phyloP scores from a whole-genome alignment of 2,888 invertebrate genomes.

The Keiferia lycopersicella region DNA sequence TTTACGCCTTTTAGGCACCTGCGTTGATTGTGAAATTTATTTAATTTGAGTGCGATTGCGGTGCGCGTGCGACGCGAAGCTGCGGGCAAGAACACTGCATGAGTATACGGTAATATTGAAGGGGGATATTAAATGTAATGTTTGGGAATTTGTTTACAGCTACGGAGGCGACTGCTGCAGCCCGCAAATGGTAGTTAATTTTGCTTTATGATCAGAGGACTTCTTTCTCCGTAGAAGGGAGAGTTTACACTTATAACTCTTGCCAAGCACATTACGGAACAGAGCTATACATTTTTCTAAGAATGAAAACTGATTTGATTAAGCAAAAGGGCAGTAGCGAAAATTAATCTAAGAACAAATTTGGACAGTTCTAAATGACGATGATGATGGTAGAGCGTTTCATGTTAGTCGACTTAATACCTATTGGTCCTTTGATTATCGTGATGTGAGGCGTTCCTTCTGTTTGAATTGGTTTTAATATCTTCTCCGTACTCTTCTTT shows the following conservation, averaged over 20 bases:
- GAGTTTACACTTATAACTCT: neutral
- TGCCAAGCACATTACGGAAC: too few relatives aligned
- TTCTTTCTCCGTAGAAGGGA: conserved; percentile 24
- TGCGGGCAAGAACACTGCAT: neutral
- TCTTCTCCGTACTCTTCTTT: neutral
- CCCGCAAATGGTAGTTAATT: conserved; percentile 29
- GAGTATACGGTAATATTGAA: conserved; percentile 12
- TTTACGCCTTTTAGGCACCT: conserved; percentile 15
- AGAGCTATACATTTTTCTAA: too few relatives aligned
- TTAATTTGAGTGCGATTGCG: conserved; percentile 14
- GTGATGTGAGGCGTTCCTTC: too few relatives aligned
- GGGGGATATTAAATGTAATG: conserved; percentile 25
- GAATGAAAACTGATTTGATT: too few relatives aligned
- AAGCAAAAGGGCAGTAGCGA: too few relatives aligned
- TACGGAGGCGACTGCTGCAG: conserved; percentile 8
- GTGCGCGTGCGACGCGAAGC: conserved; percentile 1
- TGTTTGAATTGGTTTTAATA: too few relatives aligned
- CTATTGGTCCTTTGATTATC: too few relatives aligned
- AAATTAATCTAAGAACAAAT: too few relatives aligned
- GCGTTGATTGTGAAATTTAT: conserved; percentile 21
- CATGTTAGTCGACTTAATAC: too few relatives aligned
- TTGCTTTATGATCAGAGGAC: conserved; percentile 27
- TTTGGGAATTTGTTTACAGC: conserved; percentile 23
- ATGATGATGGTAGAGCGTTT: too few relatives aligned
- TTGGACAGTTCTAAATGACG: too few relatives aligned